Evolutionary conservation across 2,797 vertebrate genomes (phyloP).

Genomic region (Channallabes apus): DNA sequence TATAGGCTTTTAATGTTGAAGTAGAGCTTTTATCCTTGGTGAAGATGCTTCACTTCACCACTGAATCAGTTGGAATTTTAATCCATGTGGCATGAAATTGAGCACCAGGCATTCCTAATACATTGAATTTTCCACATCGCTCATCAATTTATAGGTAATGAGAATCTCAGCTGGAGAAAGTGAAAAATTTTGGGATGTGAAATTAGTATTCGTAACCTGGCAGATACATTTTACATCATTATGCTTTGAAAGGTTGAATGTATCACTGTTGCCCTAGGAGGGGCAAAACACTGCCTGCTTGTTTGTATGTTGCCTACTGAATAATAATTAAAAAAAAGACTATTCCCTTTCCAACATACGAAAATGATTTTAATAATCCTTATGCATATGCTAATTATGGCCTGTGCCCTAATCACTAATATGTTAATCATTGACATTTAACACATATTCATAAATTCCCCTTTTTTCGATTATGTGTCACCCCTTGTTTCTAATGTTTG

Average conservation of each 20-base stretch:
- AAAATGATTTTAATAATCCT: slow-evolving; percentile 49
- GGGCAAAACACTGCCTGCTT: slow-evolving; percentile 29
- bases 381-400: slow-evolving; percentile 59
- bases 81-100: slow-evolving; percentile 67
- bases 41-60: slow-evolving; percentile 44
- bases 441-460: slow-evolving; percentile 51
- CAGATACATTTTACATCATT: slow-evolving; percentile 49
- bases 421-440: slow-evolving; percentile 63
- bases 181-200: slow-evolving; percentile 59
- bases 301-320: slow-evolving; percentile 37
- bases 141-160: slow-evolving; percentile 65
- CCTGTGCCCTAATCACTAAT: slow-evolving; percentile 58
- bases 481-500: slow-evolving; percentile 51
- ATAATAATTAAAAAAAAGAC: slow-evolving; percentile 31
- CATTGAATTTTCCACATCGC: slow-evolving; percentile 66
- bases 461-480: slow-evolving; percentile 44
- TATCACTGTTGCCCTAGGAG: slow-evolving; percentile 42
- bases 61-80: slow-evolving; percentile 54
- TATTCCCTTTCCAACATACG: slow-evolving; percentile 44
- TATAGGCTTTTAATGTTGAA: slow-evolving; percentile 25
- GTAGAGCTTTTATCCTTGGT: slow-evolving; percentile 36
- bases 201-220: slow-evolving; percentile 55
- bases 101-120: slow-evolving; percentile 65
- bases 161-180: slow-evolving; percentile 61
- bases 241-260: slow-evolving; percentile 40